Base-by-base conservation (phyloP, 2,113 vertebrate species). In the Ibidorhyncha struthersii region DNA sequence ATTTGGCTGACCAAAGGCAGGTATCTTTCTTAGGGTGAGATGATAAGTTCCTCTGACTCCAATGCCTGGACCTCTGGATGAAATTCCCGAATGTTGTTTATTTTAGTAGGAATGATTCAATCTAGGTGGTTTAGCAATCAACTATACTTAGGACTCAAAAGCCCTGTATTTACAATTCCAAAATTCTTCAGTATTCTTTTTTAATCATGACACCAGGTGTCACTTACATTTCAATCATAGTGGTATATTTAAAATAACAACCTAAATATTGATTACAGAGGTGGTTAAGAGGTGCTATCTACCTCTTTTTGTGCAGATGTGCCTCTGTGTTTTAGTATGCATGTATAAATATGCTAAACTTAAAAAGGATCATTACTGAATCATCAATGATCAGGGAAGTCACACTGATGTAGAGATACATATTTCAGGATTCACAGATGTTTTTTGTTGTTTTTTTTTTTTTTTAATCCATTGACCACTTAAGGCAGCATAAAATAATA, bases 191-290 rank as follows among this genome's bases (percentile, higher is more conserved):
- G 14, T 34, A 45, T 21, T 40, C 16, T 58, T 56, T 17, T 38
- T 32, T 62, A 58, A 52, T 53, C 3, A 6, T 26, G 14, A 62
- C 34, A 25, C 67, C 47, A 50, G 5, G 2, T 6, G 2, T 45
- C 40, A 63, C 23, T 88, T 30, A 73, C 27, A 43, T 52, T 69
- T 83, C 29, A 86, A 38, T 82, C 40, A 50, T 4, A 80, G 7
- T 65, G 8, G 66, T 41, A 67, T 83, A 81, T 85, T 92, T 85
- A 85, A 76, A 66, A 88, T 50, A 72, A 9, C 47, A 76, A 38
- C 8, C 8, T 83, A 77, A 90, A 89, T 81, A 80, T 81, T 91
- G 12, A 65, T 80, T 73, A 47, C n/a, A 83, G 76, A 81, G 65
- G 32, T 65, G 14, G 21, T 50, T 86, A 77, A 69, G 80, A 77